A percentile compares a stretch with the other conserved stretches of the same genome.
These are phyloP conservation scores for Nyctibius bracteatus DNA, from an alignment of 2,113 vertebrate genomes.

Conservation along the genomic window DNA sequence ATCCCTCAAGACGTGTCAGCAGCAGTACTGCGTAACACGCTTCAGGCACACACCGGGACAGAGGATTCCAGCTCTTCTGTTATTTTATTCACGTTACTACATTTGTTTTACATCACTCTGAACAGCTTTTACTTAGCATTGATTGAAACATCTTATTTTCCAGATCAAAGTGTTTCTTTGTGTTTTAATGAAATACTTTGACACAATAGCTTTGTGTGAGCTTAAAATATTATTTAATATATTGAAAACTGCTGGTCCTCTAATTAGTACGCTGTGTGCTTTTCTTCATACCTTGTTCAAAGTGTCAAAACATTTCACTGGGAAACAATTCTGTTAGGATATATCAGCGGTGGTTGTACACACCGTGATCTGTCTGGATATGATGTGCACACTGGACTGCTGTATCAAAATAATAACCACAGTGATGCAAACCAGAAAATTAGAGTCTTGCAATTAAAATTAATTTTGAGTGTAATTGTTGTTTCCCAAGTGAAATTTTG, in stretches of 20 bases:
- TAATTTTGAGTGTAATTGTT: background rate
- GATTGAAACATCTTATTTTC: slow-evolving; percentile 28
- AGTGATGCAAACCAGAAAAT: background rate
- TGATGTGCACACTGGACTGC: background rate
- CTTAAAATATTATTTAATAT: slow-evolving; percentile 13
- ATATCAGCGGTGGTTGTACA: background rate
- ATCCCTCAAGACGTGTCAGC: rapidly evolving
- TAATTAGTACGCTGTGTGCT: background rate
- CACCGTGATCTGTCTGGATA: background rate
- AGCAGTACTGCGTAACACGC: background rate
- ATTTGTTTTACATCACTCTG: background rate
- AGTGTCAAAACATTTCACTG: slow-evolving; percentile 37
- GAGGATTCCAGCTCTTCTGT: background rate
- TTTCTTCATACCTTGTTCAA: background rate
- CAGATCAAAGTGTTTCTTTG: slow-evolving; percentile 9
- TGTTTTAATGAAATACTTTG: slow-evolving; percentile 42
- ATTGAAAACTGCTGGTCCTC: background rate
- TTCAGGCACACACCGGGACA: background rate
- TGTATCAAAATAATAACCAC: background rate
- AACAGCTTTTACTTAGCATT: background rate
- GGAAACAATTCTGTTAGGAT: background rate
- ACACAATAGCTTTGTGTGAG: background rate
- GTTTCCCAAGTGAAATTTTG: background rate
- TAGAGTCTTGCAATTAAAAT: background rate
- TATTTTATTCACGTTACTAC: background rate